phyloP scores from a whole-genome alignment of 1,140 invertebrate genomes.

The Laupala kohalensis region DNA sequence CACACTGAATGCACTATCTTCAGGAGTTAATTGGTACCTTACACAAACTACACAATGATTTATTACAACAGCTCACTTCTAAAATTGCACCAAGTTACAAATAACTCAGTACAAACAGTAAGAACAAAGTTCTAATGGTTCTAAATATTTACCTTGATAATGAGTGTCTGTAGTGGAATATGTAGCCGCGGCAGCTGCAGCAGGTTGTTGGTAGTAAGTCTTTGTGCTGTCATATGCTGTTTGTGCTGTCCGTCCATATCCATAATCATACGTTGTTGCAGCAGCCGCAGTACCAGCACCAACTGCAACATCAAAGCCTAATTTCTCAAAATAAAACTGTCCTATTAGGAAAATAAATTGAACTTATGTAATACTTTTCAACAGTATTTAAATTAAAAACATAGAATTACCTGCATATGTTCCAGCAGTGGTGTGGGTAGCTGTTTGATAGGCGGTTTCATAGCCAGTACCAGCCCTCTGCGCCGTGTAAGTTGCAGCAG shows the following conservation, averaged over 20 bases:
- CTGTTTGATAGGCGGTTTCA: slow-evolving; percentile 60
- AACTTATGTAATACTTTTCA: background rate
- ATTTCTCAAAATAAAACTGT: background rate
- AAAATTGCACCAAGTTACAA: no score
- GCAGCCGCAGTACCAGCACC: slow-evolving; percentile 46
- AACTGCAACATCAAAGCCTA: slow-evolving; percentile 28
- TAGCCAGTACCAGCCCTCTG: slow-evolving; percentile 61
- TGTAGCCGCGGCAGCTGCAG: slow-evolving; percentile 45
- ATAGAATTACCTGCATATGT: slow-evolving; percentile 38
- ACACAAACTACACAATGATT: no score
- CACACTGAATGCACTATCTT: no score
- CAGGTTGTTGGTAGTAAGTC: slow-evolving; percentile 51
- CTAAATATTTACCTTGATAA: slow-evolving; percentile 52
- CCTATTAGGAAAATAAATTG: background rate
- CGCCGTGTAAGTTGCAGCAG: slow-evolving; percentile 61
- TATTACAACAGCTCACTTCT: no score
- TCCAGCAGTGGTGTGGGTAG: slow-evolving; percentile 43
- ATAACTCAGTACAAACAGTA: no score
- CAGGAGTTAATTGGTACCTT: no score
- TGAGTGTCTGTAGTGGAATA: slow-evolving; percentile 47
- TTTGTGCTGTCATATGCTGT: slow-evolving; percentile 48
- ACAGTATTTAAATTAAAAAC: background rate
- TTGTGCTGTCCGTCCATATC: slow-evolving; percentile 45
- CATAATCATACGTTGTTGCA: slow-evolving; percentile 45
- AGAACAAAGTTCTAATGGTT: no score